phyloP scores from a whole-genome alignment of 2,797 vertebrate genomes.

The Channallabes apus region DNA sequence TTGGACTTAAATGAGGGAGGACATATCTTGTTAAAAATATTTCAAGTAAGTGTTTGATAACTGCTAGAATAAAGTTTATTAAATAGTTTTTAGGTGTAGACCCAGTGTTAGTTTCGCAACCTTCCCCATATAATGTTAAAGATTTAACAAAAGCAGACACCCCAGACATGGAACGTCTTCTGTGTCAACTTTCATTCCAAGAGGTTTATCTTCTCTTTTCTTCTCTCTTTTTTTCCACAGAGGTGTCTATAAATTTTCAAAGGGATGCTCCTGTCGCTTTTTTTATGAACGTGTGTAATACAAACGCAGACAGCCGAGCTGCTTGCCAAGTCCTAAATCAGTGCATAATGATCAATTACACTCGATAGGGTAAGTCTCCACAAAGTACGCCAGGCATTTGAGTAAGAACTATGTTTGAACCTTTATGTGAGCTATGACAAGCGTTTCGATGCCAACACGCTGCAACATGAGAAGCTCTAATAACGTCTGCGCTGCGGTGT shows the following conservation, averaged over 20 bases:
- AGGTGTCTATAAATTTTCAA: conserved; percentile 36
- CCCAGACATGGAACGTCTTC: conserved; percentile 13
- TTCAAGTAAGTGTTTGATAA: neutral
- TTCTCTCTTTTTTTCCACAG: neutral
- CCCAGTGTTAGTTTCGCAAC: neutral
- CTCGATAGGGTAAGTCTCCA: conserved; percentile 3
- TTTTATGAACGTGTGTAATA: conserved; percentile 26
- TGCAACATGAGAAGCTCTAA: conserved; percentile 41
- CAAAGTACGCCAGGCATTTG: conserved; percentile 32
- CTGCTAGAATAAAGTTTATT: neutral
- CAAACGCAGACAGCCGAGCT: conserved; percentile 27
- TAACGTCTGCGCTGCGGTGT: conserved; percentile 28
- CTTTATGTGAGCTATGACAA: conserved; percentile 29
- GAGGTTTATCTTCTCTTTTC: neutral
- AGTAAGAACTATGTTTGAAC: conserved; percentile 40
- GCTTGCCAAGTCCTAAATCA: conserved; percentile 37
- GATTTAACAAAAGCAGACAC: neutral
- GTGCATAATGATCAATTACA: conserved; percentile 31
- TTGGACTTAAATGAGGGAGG: neutral
- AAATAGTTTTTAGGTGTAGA: neutral
- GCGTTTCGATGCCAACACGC: conserved; percentile 27
- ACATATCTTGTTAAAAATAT: neutral
- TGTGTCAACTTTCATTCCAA: conserved; percentile 21
- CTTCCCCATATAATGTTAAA: neutral
- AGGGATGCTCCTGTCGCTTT: conserved; percentile 30